Evolutionary conservation across 2,888 invertebrate genomes (phyloP).

Genomic region (Matsumyia berberina): DNA sequence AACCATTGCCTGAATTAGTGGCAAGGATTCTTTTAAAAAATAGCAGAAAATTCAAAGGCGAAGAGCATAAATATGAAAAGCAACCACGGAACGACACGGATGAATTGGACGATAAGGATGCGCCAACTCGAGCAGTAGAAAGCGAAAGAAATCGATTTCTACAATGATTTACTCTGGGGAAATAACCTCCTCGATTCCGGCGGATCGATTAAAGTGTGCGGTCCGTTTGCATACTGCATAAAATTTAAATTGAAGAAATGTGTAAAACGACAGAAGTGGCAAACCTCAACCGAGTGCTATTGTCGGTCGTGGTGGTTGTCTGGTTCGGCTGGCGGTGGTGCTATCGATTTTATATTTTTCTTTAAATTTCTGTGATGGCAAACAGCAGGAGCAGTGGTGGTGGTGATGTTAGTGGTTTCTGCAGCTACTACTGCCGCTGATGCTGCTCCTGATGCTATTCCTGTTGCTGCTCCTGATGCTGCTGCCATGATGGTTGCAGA

Average conservation of each 20-base stretch:
- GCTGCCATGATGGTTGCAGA: conserved; percentile 11
- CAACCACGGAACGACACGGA: conserved; percentile 26
- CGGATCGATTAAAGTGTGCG: conserved; percentile 71
- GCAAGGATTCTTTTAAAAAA: conserved; percentile 1
- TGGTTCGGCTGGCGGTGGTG: conserved; percentile 36
- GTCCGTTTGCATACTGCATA: conserved; percentile 74
- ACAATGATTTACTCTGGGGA: conserved; percentile 73
- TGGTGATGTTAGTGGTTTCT: too few relatives aligned
- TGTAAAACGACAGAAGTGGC: conserved; percentile 70
- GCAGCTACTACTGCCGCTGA: background rate
- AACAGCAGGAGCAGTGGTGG: too few relatives aligned
- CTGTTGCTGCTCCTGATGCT: too few relatives aligned
- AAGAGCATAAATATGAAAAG: conserved; percentile 18
- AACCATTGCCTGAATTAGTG: conserved; percentile 58
- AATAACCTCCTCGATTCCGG: conserved; percentile 72
- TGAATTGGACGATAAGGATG: conserved; percentile 63
- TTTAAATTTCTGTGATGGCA: conserved; percentile 39
- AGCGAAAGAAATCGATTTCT: conserved; percentile 73
- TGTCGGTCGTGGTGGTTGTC: conserved; percentile 37
- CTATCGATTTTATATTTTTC: conserved; percentile 62
- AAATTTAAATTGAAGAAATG: conserved; percentile 74
- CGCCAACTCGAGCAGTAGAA: too few relatives aligned
- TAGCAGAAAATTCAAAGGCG: background rate
- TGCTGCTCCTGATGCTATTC: too few relatives aligned
- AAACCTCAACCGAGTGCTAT: conserved; percentile 52